Base-by-base conservation (phyloP, 1,140 invertebrate species). In the Aphaenogaster ashmeadi region DNA sequence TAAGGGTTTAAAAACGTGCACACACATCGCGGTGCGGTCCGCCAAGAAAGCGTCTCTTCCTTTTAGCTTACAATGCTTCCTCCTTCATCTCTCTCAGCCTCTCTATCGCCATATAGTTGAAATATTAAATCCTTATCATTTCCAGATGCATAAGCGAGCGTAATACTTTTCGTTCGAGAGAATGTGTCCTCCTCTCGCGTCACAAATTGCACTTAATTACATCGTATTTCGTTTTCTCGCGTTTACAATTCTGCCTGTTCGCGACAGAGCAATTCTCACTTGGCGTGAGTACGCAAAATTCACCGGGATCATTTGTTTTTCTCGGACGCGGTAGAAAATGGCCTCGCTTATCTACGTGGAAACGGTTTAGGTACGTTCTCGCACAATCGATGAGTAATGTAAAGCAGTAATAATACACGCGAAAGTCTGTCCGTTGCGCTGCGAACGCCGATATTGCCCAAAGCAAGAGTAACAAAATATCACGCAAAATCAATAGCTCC, bases 271-370 rank as follows among this genome's bases (percentile, higher is more conserved):
- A 52, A 52, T 79, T 79, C 36, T 72, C 38, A 58, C 33, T 56
- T 36, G 27, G 2, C 27, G 77, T 47, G 52, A 83, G 36, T 38
- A 41, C 11, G 58, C 9, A 33, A 44, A 58, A 71, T 5, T 47
- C 44, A 66, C 6, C 21, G 21, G 15, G 13, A 69, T 83, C n/a
- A 47, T 38, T 47, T 21, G 9, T 72, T 80, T 60, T n/a, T 13
- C 7, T 56, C 38, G 13, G 38, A 58, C 47, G 36, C 50, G 50
- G 21, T 71, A 81, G 8, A 74, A 60, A 84, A 74, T 62, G 27
- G 27, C 58, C 69, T 75, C 80, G 80, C 80, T 84, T 75, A 75
- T 84, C 69, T 75, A 84, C 41, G 56, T 75, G 54, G 80, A 84
- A 84, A 84, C 33, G 44, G 47, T 84, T 54, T 44, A 74, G 41